phyloP scores from a whole-genome alignment of 2,113 vertebrate species.

The Rhinichthys klamathensis region DNA sequence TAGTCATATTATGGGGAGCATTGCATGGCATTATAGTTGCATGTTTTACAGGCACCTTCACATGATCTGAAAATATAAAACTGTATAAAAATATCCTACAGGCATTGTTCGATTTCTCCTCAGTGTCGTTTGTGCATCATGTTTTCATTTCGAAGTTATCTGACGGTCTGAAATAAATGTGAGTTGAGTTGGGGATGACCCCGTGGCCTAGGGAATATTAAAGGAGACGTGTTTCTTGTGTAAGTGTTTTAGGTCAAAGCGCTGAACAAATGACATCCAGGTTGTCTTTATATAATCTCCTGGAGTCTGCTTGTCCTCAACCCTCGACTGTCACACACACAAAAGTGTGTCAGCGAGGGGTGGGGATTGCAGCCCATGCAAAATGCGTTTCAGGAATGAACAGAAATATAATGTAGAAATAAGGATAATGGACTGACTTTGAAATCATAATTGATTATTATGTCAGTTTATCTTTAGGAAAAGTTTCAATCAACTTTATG shows the following conservation, averaged over 20 bases:
- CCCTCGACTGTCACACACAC: neutral
- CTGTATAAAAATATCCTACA: too few relatives aligned
- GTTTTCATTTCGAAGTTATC: neutral
- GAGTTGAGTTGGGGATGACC: neutral
- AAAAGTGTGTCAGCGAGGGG: neutral
- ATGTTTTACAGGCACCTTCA: neutral
- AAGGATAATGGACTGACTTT: neutral
- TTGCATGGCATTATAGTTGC: neutral
- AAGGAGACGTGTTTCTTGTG: conserved; percentile 6
- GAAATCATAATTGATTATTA: neutral
- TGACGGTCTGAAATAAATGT: neutral
- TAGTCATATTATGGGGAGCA: neutral
- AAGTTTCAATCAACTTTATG: neutral
- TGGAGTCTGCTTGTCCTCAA: neutral
- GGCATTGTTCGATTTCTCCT: neutral
- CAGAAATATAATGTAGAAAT: neutral
- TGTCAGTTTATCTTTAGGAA: neutral
- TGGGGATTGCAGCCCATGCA: neutral
- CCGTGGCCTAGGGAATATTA: neutral
- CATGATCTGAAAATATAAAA: neutral
- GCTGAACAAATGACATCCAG: conserved; percentile 4
- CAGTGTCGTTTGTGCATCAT: neutral
- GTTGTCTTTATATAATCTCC: conserved; percentile 12
- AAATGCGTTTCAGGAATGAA: neutral
- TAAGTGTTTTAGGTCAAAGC: conserved; percentile 9